Evolutionary conservation across 2,888 invertebrate species (phyloP).

Genomic region (Ophion ellenae): DNA sequence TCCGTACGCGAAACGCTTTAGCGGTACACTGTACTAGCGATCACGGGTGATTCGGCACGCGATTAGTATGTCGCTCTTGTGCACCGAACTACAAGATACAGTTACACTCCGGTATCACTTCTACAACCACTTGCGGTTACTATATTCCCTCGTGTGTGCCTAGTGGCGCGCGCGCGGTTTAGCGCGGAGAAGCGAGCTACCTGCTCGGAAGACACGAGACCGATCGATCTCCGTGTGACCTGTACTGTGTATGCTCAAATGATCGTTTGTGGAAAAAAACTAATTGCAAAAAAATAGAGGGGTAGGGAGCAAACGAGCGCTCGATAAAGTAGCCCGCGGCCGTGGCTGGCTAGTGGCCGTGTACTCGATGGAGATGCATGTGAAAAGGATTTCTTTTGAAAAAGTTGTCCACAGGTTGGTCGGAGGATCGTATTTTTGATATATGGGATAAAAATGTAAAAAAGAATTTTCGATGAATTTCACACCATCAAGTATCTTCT

Average conservation of each 20-base stretch:
- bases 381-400: neutral
- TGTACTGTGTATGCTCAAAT: neutral
- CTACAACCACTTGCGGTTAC: constrained; percentile 27
- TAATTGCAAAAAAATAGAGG: neutral
- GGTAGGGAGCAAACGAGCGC: neutral
- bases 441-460: neutral
- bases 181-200: neutral
- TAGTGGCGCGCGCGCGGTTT: neutral
- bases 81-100: constrained; percentile 68
- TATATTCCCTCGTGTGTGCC: neutral
- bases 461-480: neutral
- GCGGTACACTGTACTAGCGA: constrained; percentile 62
- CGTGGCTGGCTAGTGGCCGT: neutral
- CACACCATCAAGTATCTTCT: no score
- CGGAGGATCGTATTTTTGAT: no score
- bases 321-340: neutral
- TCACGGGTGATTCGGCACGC: constrained; percentile 72
- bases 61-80: constrained; percentile 76
- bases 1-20: constrained; percentile 66
- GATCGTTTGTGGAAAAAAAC: neutral
- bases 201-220: constrained; percentile 9
- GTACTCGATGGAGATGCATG: neutral
- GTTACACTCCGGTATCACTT: constrained; percentile 68
- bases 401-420: no score
- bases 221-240: neutral